Base-by-base conservation (phyloP, 2,888 invertebrate genomes). In the Agapostemon virescens region DNA sequence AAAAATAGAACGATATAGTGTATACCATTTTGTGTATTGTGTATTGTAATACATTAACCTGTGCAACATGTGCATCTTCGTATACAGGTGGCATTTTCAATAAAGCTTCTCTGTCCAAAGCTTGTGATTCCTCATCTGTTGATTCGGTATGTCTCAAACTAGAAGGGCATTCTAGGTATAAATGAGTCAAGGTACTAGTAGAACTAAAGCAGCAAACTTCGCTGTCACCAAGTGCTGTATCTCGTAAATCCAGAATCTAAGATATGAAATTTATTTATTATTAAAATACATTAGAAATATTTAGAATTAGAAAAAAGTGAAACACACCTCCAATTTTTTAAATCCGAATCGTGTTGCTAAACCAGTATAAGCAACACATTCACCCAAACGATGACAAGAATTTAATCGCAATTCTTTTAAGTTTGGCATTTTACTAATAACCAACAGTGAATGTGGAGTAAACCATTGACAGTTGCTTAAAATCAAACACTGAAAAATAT, bases 301-400 rank as follows among this genome's bases (percentile, higher is more conserved):
- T n/a, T 13, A 40, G n/a, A n/a, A 67, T 36, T n/a, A 11, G 6
- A 23, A 52, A 20, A 26, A 30, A 0, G 74, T 38, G 63, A 72
- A 52, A 20, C 75, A 87, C 88, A 95, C 95, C 94, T 93, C 93
- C 1, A 96, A 91, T 1, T 93, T 91, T 85, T 94, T 93, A 91
- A 96, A 97, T 0, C 97, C 97, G 89, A 95, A 96, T 85, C 96
- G 93, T 0, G 96, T 94, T 0, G 97, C 95, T 77, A 97, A 94
- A 88, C 96, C 96, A 0, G 96, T 95, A 91, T 97, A 97, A 0
- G 96, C 96, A 23, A 96, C 95, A 88, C 96, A 96, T 90, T 97
- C 96, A 0, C 94, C 94, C 82, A 97, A 92, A 68, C 95, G 94
- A 74, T 92, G 92, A 88, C 97, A 97, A 55, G 95, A 95, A 61